Evolutionary conservation across 2,888 invertebrate genomes (phyloP), one percentile per base, ranked within the genome.

Genomic region (Drosophila neutralis): DNA sequence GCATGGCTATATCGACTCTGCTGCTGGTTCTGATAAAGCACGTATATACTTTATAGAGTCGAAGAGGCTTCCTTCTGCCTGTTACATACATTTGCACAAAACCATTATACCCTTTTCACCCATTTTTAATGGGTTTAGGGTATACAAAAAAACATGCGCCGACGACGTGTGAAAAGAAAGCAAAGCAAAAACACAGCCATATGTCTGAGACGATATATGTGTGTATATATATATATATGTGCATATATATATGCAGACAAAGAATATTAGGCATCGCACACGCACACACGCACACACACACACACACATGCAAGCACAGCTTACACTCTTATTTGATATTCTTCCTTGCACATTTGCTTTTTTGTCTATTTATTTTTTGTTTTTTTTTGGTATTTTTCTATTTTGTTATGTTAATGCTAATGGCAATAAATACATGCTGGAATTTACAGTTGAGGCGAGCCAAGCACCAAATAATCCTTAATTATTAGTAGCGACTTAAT

Each of bases 131-230:
- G 33, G 33, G 33, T 0, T 33, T 10, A 33, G 33, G 33, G 33
- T 80, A 78, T 80, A 82, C 24, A 83, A 82, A 83, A 80, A 86
- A 81, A 80, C 83, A 86, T 81, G 82, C 75, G 76, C 69, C 71
- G 71, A 74, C 69, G 71, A 76, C 65, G 70, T 74, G 76, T 69
- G 66, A 70, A 86, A 67, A 69, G 67, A 57, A 68, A 57, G 45
- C 48, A 63, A 42, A 27, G 48, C 51, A 36, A 60, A 54, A 62
- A 36, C 15, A 27, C 5, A 29, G 49, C n/a, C 29, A 57, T 52
- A n/a, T 49, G 63, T 59, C 21, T 31, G n/a, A 29, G 18, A 27
- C 8, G 5, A 27, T 18, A 58, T 40, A 40, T 11, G 33, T 1
- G 33, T 11, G 63, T 56, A 58, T 3, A 18, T 10, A 18, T 40